Evolutionary conservation across 2,797 vertebrate genomes (phyloP).

Genomic region (Danio aesculapii): DNA sequence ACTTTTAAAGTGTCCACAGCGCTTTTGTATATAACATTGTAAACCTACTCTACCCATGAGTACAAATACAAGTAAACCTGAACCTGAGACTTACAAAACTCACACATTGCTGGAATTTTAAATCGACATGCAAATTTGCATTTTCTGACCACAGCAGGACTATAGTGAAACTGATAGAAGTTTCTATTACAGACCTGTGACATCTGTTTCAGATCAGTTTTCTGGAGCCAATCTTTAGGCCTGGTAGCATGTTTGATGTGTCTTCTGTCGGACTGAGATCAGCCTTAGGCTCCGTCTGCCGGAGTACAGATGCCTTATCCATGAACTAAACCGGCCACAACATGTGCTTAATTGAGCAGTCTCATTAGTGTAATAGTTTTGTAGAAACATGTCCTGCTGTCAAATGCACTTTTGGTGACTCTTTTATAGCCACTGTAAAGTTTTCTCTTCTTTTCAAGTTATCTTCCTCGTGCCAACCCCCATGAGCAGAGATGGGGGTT

Average conservation of each 20-base stretch:
- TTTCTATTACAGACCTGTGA: conserved; percentile 11
- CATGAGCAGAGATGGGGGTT: too few relatives aligned
- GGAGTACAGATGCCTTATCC: conserved; percentile 33
- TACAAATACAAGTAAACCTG: too few relatives aligned
- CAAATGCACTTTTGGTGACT: neutral
- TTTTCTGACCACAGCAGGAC: conserved; percentile 65
- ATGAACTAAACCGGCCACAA: conserved; percentile 36
- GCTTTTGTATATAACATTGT: too few relatives aligned
- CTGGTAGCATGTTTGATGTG: conserved; percentile 26
- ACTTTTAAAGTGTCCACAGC: too few relatives aligned
- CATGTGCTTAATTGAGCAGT: conserved; percentile 52
- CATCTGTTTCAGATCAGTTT: conserved; percentile 34
- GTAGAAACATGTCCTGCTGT: conserved; percentile 40
- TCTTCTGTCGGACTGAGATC: conserved; percentile 19
- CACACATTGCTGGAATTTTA: conserved; percentile 1
- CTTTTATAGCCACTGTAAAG: conserved; percentile 16
- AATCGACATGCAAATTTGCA: neutral
- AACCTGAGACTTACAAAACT: neutral
- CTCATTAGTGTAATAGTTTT: conserved; percentile 45
- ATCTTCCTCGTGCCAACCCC: too few relatives aligned
- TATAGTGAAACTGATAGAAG: conserved; percentile 66
- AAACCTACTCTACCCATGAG: too few relatives aligned
- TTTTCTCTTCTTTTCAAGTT: conserved; percentile 2
- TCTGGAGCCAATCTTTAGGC: conserved; percentile 38
- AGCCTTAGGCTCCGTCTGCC: conserved; percentile 53